These are phyloP conservation scores for Gopherus evgoodei DNA, from an alignment of 2,113 vertebrate genomes.

Conservation along the genomic window DNA sequence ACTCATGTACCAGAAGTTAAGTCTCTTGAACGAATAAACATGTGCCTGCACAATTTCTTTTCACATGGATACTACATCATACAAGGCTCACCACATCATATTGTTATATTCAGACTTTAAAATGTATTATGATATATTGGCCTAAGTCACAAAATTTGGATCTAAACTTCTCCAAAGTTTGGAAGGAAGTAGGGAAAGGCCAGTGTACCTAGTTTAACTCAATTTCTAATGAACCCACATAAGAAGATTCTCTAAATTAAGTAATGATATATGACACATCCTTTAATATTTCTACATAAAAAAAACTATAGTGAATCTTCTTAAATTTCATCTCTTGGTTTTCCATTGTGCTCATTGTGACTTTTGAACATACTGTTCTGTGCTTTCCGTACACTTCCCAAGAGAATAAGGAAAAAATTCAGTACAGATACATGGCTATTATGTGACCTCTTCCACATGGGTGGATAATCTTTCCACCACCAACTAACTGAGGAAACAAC, in stretches of 20 bases:
- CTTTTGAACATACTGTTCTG: constrained; percentile 3
- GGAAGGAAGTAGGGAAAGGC: neutral
- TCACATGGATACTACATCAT: neutral
- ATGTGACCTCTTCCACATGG: constrained; percentile 38
- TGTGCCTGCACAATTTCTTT: neutral
- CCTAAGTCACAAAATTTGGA: neutral
- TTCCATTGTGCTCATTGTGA: neutral
- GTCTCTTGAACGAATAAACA: neutral
- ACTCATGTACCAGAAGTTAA: neutral
- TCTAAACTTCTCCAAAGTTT: neutral
- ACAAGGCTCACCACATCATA: neutral
- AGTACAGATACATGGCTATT: neutral
- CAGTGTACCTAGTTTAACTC: neutral
- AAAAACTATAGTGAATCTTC: neutral
- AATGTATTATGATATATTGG: neutral
- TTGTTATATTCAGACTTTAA: neutral
- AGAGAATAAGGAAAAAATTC: constrained; percentile 1
- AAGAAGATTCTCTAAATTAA: neutral
- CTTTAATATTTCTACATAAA: constrained; percentile 22
- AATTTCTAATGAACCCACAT: neutral
- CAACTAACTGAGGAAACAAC: constrained; percentile 24
- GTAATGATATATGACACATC: neutral
- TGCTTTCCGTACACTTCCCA: constrained; percentile 22
- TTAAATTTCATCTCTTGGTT: neutral
- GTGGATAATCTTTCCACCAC: constrained; percentile 25